Evolutionary conservation across 2,113 vertebrate species (phyloP), one percentile per base, ranked within the genome.

Genomic region (Thunnus maccoyii): DNA sequence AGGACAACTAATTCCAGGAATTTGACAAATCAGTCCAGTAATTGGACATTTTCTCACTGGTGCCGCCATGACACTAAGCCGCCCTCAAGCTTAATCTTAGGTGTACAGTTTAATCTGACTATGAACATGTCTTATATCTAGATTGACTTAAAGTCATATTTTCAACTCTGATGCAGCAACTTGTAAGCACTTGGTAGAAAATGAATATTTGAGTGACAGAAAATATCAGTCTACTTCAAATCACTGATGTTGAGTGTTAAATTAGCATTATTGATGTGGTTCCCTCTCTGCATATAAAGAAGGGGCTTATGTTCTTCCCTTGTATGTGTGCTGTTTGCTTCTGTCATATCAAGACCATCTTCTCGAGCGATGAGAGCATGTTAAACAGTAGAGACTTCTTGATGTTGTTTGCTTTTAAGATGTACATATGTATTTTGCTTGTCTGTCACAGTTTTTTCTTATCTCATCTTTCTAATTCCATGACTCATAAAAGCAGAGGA

Each of bases 281-380:
- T 73, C 22, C 30, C 55, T 32, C 25, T 54, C 62, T 86, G 73
- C 73, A 82, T 86, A 36, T 77, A 14, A 87, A 78, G 67, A 25
- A 82, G n/a, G 17, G 18, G 15, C 55, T 84, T 77, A 64, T 58
- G 62, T 55, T 77, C 55, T 50, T 63, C 44, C 32, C 14, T 58
- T 57, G 20, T 66, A 15, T 68, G 44, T 47, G 18, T 48, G 54
- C n/a, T 76, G 58, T 75, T 73, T 77, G n/a, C 70, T 60, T 4
- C 32, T 54, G 46, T 71, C 44, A 57, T 68, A 62, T 71, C 8
- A 17, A 50, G 36, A 64, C 54, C 57, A 64, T 20, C 56, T 32
- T 56, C 14, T 56, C 36, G 22, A 10, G 6, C 20, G 47, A 2
- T 41, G 22, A 27, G 9, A 32, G 48, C 46, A 3, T 30, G 25